Evolutionary conservation across 2,113 vertebrate genomes (phyloP).

Genomic region (Ceyx melanurus): DNA sequence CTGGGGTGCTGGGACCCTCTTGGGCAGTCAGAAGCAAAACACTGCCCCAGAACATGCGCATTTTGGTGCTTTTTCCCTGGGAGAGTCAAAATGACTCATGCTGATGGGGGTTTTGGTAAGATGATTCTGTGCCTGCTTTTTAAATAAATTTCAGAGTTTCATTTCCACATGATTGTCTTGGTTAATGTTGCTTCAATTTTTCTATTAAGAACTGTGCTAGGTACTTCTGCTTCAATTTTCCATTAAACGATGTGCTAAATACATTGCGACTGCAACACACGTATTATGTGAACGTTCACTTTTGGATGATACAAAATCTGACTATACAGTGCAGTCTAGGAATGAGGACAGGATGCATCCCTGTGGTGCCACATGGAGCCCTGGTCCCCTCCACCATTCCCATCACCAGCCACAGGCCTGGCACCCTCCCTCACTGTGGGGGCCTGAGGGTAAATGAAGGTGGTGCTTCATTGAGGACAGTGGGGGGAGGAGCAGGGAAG

Average conservation of each 20-base stretch:
- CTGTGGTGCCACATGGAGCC: rapidly evolving
- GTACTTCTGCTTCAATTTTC: neutral
- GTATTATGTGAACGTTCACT: rapidly evolving
- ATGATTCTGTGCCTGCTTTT: neutral
- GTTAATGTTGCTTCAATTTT: neutral
- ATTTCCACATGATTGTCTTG: neutral
- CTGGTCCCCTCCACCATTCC: neutral
- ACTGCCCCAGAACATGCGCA: rapidly evolving
- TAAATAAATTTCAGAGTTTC: neutral
- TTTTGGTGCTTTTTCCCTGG: neutral
- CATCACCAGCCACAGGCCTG: neutral
- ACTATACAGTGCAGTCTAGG: rapidly evolving
- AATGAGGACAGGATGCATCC: neutral
- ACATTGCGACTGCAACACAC: neutral
- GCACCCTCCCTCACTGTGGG: neutral
- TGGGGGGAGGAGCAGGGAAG: neutral
- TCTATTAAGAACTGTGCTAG: neutral
- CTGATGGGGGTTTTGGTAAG: neutral
- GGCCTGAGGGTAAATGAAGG: neutral
- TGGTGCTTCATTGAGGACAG: neutral
- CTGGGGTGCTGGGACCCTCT: neutral
- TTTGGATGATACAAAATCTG: rapidly evolving
- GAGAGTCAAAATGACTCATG: neutral
- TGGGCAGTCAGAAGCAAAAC: neutral
- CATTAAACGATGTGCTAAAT: neutral